These are phyloP conservation scores for Ellobius talpinus DNA, from an alignment of 2,113 vertebrate genomes.

Conservation along the genomic window DNA sequence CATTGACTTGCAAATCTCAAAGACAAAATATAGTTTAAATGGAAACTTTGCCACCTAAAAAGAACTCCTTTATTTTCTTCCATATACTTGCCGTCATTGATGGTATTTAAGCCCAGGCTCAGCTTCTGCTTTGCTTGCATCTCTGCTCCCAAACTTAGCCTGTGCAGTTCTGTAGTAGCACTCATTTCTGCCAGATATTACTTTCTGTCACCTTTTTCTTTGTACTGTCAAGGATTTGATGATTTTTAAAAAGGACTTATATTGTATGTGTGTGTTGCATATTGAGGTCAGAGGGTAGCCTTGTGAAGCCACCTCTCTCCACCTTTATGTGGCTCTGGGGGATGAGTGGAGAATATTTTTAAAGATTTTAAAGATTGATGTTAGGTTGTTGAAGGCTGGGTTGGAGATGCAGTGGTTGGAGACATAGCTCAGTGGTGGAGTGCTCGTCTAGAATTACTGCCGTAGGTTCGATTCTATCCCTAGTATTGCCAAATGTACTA, in stretches of 20 bases:
- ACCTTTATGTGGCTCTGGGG: not conserved
- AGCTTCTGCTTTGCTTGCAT: not conserved
- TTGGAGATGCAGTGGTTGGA: not conserved
- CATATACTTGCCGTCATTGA: not conserved
- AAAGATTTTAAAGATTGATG: slow-evolving; percentile 41
- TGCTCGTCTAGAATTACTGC: not conserved
- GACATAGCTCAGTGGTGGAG: not conserved
- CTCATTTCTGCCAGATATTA: slow-evolving; percentile 26
- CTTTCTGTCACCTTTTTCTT: not conserved
- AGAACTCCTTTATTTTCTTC: not conserved
- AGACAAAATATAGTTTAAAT: slow-evolving; percentile 34
- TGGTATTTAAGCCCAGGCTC: not conserved
- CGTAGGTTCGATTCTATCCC: not conserved
- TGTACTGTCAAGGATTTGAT: not conserved
- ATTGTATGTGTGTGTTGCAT: too few species aligned
- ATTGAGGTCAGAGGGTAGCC: not conserved
- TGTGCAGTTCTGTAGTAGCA: not conserved
- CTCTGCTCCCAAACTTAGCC: not conserved
- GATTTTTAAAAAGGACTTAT: not conserved
- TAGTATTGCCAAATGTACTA: not conserved
- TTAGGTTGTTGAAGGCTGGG: not conserved
- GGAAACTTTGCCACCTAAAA: not conserved
- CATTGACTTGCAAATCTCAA: not conserved
- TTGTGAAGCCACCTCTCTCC: too few species aligned
- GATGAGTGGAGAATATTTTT: slow-evolving; percentile 1